Percentiles rank a stretch among this genome's conserved stretches.
phyloP scores from a whole-genome alignment of 2,888 invertebrate genomes.

The Xiphydria camelus region DNA sequence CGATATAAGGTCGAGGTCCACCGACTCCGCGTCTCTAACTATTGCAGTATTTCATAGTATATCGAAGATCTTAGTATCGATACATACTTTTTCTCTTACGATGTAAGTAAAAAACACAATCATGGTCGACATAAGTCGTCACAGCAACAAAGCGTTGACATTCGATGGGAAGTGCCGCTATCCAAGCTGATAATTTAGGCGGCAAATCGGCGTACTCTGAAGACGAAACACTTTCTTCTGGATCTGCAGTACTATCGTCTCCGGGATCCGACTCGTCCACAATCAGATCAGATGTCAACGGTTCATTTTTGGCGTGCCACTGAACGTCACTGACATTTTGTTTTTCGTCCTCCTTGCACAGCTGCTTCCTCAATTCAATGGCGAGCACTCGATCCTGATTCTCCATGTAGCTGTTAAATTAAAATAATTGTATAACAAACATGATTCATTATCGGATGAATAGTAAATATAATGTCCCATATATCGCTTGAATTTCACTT shows the following conservation, averaged over 20 bases:
- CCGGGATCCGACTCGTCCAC: too few species aligned
- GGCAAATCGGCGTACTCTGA: too few species aligned
- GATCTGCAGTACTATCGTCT: slow-evolving; percentile 16
- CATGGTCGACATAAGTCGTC: slow-evolving; percentile 67
- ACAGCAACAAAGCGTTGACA: slow-evolving; percentile 63
- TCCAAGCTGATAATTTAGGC: slow-evolving; percentile 62
- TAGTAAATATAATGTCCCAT: slow-evolving; percentile 6
- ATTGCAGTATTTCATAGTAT: too few species aligned
- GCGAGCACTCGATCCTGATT: slow-evolving; percentile 36
- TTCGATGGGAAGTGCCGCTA: slow-evolving; percentile 61
- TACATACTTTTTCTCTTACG: slow-evolving; percentile 38
- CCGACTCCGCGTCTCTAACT: too few species aligned
- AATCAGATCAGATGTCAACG: too few species aligned
- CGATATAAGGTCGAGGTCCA: too few species aligned
- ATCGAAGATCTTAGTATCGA: slow-evolving; percentile 1
- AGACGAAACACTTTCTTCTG: slow-evolving; percentile 21
- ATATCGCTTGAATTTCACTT: slow-evolving; percentile 20
- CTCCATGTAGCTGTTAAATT: slow-evolving; percentile 23
- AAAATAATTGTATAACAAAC: slow-evolving; percentile 1
- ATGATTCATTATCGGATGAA: neutral
- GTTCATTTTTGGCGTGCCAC: too few species aligned
- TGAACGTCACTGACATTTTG: neutral
- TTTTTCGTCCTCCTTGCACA: slow-evolving; percentile 11
- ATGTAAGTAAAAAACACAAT: slow-evolving; percentile 58
- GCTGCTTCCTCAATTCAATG: slow-evolving; percentile 39